Evolutionary conservation across 2,888 invertebrate genomes (phyloP).

Genomic region (Reticulitermes lucifugus): DNA sequence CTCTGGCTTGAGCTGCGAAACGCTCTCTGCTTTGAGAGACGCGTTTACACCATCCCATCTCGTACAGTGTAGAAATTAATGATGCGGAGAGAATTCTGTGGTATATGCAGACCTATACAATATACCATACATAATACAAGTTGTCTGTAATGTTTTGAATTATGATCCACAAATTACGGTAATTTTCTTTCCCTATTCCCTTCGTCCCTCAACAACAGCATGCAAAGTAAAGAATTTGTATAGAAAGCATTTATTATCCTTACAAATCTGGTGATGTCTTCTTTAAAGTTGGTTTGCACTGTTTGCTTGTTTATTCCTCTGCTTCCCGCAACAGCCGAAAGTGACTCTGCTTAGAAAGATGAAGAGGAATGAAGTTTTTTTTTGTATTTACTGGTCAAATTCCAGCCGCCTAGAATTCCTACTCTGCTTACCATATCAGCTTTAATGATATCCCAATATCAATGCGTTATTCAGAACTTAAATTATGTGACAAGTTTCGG

Average conservation of each 20-base stretch:
- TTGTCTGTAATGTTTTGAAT: conserved; percentile 6
- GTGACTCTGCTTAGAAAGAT: neutral
- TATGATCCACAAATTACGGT: conserved; percentile 47
- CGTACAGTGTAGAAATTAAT: conserved; percentile 5
- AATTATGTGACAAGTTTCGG: too few relatives aligned
- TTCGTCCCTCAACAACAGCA: neutral
- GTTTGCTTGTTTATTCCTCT: neutral
- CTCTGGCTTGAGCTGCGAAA: neutral
- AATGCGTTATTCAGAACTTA: too few relatives aligned
- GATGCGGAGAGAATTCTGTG: neutral
- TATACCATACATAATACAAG: neutral
- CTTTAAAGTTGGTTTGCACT: conserved; percentile 12
- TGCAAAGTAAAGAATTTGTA: conserved; percentile 27
- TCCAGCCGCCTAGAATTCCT: neutral
- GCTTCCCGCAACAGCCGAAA: neutral
- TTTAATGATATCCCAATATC: neutral
- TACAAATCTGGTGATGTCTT: conserved; percentile 42
- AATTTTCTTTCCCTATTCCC: conserved; percentile 41
- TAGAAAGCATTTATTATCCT: conserved; percentile 43
- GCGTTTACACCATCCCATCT: neutral
- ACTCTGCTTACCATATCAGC: neutral
- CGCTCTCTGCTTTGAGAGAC: neutral
- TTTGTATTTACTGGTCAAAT: neutral
- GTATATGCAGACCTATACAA: neutral
- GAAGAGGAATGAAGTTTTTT: neutral